Conservation (phyloP, 2,888 invertebrate genomes). For the Acleris sparsana region DNA sequence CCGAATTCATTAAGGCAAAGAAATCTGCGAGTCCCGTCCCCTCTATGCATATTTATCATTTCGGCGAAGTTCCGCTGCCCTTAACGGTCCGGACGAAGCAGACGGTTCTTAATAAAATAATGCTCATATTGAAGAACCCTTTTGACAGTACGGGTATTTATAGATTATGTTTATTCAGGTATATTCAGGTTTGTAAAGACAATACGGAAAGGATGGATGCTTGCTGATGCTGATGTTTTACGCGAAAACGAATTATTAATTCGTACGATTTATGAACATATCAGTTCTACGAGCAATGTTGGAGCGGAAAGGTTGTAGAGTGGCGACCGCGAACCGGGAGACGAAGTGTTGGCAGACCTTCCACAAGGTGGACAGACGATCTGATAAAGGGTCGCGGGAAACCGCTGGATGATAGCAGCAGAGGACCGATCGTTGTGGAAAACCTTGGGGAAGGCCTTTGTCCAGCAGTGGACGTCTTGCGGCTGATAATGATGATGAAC, state of each 20-base stretch:
- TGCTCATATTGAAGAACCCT: conserved; percentile 25
- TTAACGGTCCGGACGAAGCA: conserved; percentile 26
- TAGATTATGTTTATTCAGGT: conserved; percentile 27
- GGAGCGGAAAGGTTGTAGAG: no score
- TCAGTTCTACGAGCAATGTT: no score
- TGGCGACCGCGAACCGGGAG: no score
- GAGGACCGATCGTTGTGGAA: no score
- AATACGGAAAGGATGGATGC: conserved; percentile 18
- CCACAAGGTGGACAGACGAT: no score
- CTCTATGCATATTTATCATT: conserved; percentile 41
- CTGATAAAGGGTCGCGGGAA: no score
- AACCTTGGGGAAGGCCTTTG: no score
- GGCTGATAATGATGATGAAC: no score
- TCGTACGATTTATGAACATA: background rate
- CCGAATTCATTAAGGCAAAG: conserved; percentile 33
- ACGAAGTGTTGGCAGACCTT: no score
- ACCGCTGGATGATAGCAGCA: no score
- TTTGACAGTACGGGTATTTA: conserved; percentile 21
- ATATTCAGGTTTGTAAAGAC: conserved; percentile 11
- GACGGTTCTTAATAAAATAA: conserved; percentile 31
- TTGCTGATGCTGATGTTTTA: background rate
- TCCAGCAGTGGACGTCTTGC: no score
- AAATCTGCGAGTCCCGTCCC: conserved; percentile 31
- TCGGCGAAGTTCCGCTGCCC: conserved; percentile 23
- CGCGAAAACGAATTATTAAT: background rate